Evolutionary conservation across 2,888 invertebrate genomes (phyloP), one percentile per base, ranked within the genome.

Genomic region (Luperina nickerlii): DNA sequence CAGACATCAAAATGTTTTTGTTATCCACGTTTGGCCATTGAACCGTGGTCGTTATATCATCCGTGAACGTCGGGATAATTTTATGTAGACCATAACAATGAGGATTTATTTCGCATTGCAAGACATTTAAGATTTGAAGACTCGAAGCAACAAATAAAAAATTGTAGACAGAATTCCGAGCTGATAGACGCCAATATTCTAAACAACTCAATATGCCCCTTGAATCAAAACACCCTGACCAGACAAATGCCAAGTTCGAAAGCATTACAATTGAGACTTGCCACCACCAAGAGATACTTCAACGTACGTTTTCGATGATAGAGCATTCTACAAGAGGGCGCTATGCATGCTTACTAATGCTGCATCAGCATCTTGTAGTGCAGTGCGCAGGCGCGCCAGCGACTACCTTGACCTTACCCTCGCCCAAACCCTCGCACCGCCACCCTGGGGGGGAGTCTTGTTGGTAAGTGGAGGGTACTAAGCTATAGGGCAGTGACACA

Each of bases 371-470:
- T 85, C 84, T 88, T 86, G 76, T 85, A 91, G 92, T 94, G 94
- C 94, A 94, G 77, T 67, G 90, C 93, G 95, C 96, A 94, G 82
- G 96, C 96, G 95, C 90, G 87, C 18, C 76, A 20, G 60, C 45
- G 79, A 76, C 92, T 94, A 95, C 96, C 96, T 96, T 96, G 96
- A 96, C 96, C 96, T 96, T 96, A 92, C 91, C 90, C 90, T 89
- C 86, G 65, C 88, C 88, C 87, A 86, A 87, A 90, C 87, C 88
- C 77, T 75, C 86, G 79, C 81, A 79, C 85, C 72, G 74, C 82
- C 85, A 77, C 86, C 74, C 86, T 78, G 82, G 70, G 72, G 51
- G 71, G 83, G 83, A 71, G 83, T 54, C 78, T 78, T 82, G 85
- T 81, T 78, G 79, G 82, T 79, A 86, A 83, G 83, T 79, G 76